A percentile compares a stretch with the other conserved stretches of the same genome.
phyloP scores from a whole-genome alignment of 2,113 vertebrate genomes.

The Forbesichthys papilliferus region DNA sequence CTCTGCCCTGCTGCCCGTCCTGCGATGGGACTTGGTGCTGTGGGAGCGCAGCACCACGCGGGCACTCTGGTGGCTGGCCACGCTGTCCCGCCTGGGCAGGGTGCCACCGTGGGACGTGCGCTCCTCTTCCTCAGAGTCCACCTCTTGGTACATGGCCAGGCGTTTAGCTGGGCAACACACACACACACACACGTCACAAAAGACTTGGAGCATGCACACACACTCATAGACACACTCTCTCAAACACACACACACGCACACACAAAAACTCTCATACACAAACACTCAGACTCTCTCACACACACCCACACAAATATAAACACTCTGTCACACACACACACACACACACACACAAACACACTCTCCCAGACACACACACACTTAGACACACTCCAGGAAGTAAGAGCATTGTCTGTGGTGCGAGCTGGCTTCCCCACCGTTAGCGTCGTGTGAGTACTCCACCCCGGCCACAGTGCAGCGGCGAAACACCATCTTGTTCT shows the following conservation, averaged over 20 bases:
- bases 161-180: conserved; percentile 78
- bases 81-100: conserved; percentile 82
- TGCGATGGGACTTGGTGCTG: conserved; percentile 89
- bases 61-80: conserved; percentile 85
- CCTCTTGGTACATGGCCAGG: conserved; percentile 93
- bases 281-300: not conserved
- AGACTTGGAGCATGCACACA: not conserved
- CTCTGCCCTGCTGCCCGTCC: conserved; percentile 88
- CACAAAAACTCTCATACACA: no score
- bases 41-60: conserved; percentile 83
- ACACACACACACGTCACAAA: not conserved
- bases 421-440: conserved; percentile 77
- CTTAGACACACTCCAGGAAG: not conserved
- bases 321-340: not conserved
- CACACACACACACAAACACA: not conserved
- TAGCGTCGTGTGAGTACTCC: conserved; percentile 97
- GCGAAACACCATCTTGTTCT: conserved; percentile 99
- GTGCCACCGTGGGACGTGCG: conserved; percentile 77
- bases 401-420: not conserved
- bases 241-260: no score
- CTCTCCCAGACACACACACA: no score
- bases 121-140: conserved; percentile 93
- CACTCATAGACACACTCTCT: not conserved
- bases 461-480: conserved; percentile 93
- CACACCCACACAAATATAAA: not conserved